A percentile compares a stretch with the other conserved stretches of the same genome.
Evolutionary conservation across 1,140 invertebrate species (phyloP).

Genomic region (Carposina sasakii): DNA sequence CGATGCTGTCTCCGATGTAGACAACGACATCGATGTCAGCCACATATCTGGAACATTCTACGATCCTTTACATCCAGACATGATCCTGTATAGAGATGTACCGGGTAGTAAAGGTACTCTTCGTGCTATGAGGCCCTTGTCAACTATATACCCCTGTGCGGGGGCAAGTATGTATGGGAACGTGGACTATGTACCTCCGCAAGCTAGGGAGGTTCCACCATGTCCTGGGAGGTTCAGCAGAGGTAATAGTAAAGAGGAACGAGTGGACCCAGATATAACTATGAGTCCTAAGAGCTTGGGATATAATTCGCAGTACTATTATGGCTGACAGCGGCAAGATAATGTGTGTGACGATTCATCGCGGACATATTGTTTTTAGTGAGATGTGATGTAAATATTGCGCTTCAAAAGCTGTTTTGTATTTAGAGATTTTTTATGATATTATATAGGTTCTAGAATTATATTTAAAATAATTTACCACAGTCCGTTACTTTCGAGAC

Average conservation of each 20-base stretch:
- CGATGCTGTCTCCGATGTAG: constrained; percentile 65
- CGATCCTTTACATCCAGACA: constrained; percentile 65
- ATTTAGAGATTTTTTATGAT: too few species aligned
- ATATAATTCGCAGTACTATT: constrained; percentile 61
- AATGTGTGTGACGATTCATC: constrained; percentile 43
- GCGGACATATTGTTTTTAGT: constrained; percentile 59
- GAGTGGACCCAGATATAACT: constrained; percentile 42
- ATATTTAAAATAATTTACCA: too few species aligned
- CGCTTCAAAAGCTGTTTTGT: too few species aligned
- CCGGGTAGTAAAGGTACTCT: constrained; percentile 45
- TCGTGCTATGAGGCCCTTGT: constrained; percentile 59
- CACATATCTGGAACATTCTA: constrained; percentile 67
- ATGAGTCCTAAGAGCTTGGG: constrained; percentile 63
- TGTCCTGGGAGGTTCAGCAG: constrained; percentile 33
- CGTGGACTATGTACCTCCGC: constrained; percentile 51
- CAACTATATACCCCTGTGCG: constrained; percentile 58
- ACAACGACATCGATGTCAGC: constrained; percentile 64
- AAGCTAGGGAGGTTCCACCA: too few species aligned
- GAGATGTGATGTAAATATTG: too few species aligned
- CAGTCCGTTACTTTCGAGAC: too few species aligned
- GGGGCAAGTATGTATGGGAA: constrained; percentile 65
- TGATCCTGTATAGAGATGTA: constrained; percentile 61
- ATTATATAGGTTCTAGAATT: too few species aligned
- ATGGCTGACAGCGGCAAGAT: constrained; percentile 54
- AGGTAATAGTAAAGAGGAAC: constrained; percentile 45